A percentile compares a stretch with the other conserved stretches of the same genome.
Conservation (phyloP, 2,888 invertebrate genomes). For the Sarcophaga variegata region DNA sequence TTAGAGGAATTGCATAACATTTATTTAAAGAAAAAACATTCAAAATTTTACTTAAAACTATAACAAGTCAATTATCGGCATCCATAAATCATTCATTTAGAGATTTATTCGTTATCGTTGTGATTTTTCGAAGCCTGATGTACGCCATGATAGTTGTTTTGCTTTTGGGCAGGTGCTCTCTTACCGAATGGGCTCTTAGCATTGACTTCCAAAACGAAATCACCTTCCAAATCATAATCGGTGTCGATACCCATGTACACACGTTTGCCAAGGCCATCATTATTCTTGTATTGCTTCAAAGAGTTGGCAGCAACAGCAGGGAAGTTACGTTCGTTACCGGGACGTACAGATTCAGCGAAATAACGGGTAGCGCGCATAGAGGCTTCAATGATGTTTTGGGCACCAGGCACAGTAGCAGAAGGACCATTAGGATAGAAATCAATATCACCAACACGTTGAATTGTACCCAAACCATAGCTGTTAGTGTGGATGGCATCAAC, state of each 20-base stretch:
- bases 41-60: background rate
- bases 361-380: slow-evolving; percentile 78
- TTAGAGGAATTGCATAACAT: slow-evolving; percentile 20
- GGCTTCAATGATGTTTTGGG: slow-evolving; percentile 77
- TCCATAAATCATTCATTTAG: too few species aligned
- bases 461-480: slow-evolving; percentile 75
- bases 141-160: slow-evolving; percentile 73
- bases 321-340: slow-evolving; percentile 79
- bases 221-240: slow-evolving; percentile 76
- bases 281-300: slow-evolving; percentile 76
- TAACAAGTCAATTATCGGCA: too few species aligned
- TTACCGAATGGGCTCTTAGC: slow-evolving; percentile 78
- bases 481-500: slow-evolving; percentile 80
- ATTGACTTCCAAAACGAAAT: slow-evolving; percentile 79
- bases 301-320: slow-evolving; percentile 79
- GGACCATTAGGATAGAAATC: slow-evolving; percentile 81
- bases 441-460: slow-evolving; percentile 76
- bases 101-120: background rate
- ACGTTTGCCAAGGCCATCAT: slow-evolving; percentile 76
- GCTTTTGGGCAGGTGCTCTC: slow-evolving; percentile 75
- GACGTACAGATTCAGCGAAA: slow-evolving; percentile 79
- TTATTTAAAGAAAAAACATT: background rate
- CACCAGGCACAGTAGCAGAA: slow-evolving; percentile 74
- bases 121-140: slow-evolving; percentile 55
- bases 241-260: slow-evolving; percentile 79